phyloP scores from a whole-genome alignment of 2,113 vertebrate genomes.

The Hydropotes inermis region DNA sequence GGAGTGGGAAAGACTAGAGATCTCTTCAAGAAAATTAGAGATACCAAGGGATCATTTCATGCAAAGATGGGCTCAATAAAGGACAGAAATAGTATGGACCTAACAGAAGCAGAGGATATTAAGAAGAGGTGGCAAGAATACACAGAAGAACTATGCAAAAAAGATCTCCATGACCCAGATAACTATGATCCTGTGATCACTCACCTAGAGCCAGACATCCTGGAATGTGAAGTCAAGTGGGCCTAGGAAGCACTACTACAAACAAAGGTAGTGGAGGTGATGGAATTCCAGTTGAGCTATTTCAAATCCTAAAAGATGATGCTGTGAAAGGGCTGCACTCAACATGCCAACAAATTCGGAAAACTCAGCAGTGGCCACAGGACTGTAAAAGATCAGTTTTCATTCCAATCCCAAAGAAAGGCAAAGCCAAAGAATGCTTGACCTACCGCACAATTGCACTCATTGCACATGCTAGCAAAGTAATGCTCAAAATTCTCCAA shows the following conservation, averaged over 20 bases:
- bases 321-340: background rate
- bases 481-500: background rate
- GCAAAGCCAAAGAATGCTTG: background rate
- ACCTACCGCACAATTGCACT: background rate
- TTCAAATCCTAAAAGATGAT: background rate
- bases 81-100: background rate
- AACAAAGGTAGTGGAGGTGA: background rate
- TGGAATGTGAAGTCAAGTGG: background rate
- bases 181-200: background rate
- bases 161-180: background rate
- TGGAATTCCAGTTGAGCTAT: background rate
- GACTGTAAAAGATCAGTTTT: background rate
- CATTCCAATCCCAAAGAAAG: background rate
- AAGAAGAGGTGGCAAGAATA: background rate
- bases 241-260: background rate
- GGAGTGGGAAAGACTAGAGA: background rate
- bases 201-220: background rate
- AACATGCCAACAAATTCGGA: background rate
- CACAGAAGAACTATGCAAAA: background rate
- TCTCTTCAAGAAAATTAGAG: background rate
- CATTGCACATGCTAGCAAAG: background rate
- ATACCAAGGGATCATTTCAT: background rate
- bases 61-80: background rate
- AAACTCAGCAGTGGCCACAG: background rate
- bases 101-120: background rate